These are phyloP conservation scores for Pseudobourletiella spinata DNA, from an alignment of 1,140 invertebrate species.

Conservation along the genomic window DNA sequence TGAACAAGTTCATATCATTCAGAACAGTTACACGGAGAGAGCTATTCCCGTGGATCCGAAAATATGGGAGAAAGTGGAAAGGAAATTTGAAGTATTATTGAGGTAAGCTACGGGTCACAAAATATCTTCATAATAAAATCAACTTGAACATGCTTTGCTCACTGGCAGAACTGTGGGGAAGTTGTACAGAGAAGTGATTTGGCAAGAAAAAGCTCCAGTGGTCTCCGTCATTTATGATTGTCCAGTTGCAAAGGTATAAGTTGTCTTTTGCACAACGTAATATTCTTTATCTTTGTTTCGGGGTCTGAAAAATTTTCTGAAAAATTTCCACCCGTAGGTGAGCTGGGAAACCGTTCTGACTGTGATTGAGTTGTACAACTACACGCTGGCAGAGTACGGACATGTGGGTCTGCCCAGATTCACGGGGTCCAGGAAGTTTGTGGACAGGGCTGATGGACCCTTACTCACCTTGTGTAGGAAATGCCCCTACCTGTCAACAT, in stretches of 20 bases:
- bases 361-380: slow-evolving; percentile 51
- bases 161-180: slow-evolving; percentile 37
- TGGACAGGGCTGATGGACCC: slow-evolving; percentile 53
- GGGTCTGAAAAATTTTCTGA: background rate
- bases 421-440: slow-evolving; percentile 51
- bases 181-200: slow-evolving; percentile 42
- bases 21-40: slow-evolving; percentile 55
- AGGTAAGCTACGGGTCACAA: slow-evolving; percentile 15
- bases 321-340: slow-evolving; percentile 40
- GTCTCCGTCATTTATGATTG: slow-evolving; percentile 58
- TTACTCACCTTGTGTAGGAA: slow-evolving; percentile 52
- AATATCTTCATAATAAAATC: background rate
- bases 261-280: too few relatives aligned
- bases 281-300: slow-evolving; percentile 3
- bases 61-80: slow-evolving; percentile 13
- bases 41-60: slow-evolving; percentile 42
- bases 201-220: slow-evolving; percentile 55
- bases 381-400: slow-evolving; percentile 49
- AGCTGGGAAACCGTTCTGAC: slow-evolving; percentile 44
- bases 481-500: slow-evolving; percentile 53
- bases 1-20: slow-evolving; percentile 63
- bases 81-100: slow-evolving; percentile 24
- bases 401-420: slow-evolving; percentile 55
- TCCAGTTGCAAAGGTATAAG: slow-evolving; percentile 50
- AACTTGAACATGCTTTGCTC: slow-evolving; percentile 3